Evolutionary conservation across 2,888 invertebrate species (phyloP), one percentile per base, ranked within the genome.

Genomic region (Oligia fasciuncula): DNA sequence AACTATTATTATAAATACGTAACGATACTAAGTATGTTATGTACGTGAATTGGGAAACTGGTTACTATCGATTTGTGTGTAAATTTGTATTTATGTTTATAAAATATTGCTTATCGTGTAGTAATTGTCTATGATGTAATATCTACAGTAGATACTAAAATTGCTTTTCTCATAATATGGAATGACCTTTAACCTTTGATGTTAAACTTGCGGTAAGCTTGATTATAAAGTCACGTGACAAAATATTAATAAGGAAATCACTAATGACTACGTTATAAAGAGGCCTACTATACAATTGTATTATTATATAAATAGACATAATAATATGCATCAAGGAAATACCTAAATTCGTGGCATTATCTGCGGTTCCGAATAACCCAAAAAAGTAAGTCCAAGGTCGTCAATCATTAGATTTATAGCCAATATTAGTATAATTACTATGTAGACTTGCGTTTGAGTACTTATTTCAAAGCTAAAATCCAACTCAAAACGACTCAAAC

Each of bases 1-100:
- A 85, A 85, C 84, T 77, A 80, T 80, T 86, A 86, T 89, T 84
- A 84, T 81, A 79, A 83, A 80, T 70, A 83, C 65, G 69, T 77
- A 85, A 74, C 71, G 46, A 77, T 73, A 40, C 68, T 35, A 40
- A 40, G 40, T 40, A 65, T 66, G 11, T 68, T 70, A 60, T 57
- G 19, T 75, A 66, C 17, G 54, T 71, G 29, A n/a, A 40, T 23
- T 77, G 1, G 29, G 54, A 69, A 68, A 40, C 54, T 70, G 57
- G 63, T 79, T 81, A 76, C 76, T 79, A 79, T 84, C 57, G 73
- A 69, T 76, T 76, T 60, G 5, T 65, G n/a, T 65, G 74, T 57
- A 2, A 35, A 73, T 40, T 68, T 54, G 43, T 5, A 2, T 60
- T 66, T 73, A 51, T 35, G 0, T 43, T 23, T 43, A 17, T 23